Conservation (phyloP, 1,140 invertebrate species). For the Rhagoletis zephyria region DNA sequence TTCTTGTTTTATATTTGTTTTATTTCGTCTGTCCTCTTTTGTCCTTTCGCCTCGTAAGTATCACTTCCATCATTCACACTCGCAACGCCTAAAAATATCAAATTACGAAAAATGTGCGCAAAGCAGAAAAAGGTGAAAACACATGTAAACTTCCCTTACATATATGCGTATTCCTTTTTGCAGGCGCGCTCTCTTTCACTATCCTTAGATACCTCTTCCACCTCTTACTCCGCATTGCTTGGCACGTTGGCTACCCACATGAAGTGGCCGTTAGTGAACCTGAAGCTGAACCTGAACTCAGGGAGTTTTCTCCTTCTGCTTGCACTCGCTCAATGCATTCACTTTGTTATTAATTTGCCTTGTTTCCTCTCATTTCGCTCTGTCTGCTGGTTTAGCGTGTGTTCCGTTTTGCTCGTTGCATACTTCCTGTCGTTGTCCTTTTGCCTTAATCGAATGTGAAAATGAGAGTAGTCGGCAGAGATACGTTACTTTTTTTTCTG, state of each 20-base stretch:
- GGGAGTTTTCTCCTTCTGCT: neutral
- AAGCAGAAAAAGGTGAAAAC: neutral
- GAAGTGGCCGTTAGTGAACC: neutral
- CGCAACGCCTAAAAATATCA: conserved; percentile 3
- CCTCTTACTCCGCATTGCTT: neutral
- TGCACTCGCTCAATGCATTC: neutral
- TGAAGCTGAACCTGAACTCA: conserved; percentile 5
- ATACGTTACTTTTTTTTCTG: conserved; percentile 42
- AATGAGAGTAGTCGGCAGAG: neutral
- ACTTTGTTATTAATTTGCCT: neutral
- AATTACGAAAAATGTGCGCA: conserved; percentile 11
- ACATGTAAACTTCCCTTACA: no score
- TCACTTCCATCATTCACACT: neutral
- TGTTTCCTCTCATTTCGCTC: neutral
- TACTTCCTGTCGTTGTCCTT: conserved; percentile 27
- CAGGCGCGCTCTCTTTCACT: neutral
- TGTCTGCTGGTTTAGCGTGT: neutral
- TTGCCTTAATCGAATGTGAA: neutral
- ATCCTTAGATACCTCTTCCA: neutral
- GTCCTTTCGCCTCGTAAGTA: neutral
- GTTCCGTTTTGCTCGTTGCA: neutral
- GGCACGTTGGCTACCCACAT: neutral
- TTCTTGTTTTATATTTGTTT: neutral
- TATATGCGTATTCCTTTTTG: neutral
- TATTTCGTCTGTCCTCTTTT: neutral